These are phyloP conservation scores for Scaptodrosophila latifasciaeformis DNA, from an alignment of 2,888 invertebrate species.

Conservation along the genomic window DNA sequence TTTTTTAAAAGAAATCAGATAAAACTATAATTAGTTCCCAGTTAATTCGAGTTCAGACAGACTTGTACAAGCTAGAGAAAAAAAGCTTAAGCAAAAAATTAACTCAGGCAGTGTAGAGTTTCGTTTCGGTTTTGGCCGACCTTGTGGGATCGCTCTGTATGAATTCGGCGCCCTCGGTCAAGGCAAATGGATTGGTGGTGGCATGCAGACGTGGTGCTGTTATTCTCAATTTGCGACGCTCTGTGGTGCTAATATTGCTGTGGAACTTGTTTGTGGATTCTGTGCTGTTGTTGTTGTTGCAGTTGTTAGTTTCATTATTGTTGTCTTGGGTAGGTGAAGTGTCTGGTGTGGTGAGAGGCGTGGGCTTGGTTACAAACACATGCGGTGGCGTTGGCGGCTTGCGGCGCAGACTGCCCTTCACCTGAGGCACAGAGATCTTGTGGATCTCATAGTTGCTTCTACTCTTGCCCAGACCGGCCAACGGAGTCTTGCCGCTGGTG, in stretches of 20 bases:
- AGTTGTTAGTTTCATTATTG: constrained; percentile 23
- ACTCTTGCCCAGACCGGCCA: constrained; percentile 50
- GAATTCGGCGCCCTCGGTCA: constrained; percentile 75
- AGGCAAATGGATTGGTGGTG: constrained; percentile 78
- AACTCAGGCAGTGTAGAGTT: too few species aligned
- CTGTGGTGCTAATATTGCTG: constrained; percentile 51
- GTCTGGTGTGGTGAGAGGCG: constrained; percentile 15
- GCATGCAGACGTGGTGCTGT: constrained; percentile 77
- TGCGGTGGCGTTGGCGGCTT: constrained; percentile 34
- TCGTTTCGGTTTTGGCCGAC: constrained; percentile 35
- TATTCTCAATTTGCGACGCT: constrained; percentile 75
- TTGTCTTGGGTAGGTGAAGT: constrained; percentile 26
- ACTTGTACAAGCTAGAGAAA: too few species aligned
- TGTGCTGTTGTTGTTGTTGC: constrained; percentile 30
- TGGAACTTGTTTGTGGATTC: constrained; percentile 22
- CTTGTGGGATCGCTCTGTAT: constrained; percentile 71
- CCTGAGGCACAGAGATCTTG: constrained; percentile 15
- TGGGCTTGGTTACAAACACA: constrained; percentile 7
- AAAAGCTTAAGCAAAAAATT: too few species aligned
- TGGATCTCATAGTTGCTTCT: constrained; percentile 55
- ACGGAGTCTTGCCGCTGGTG: constrained; percentile 33
- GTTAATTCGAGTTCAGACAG: too few species aligned
- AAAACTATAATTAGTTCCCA: neutral
- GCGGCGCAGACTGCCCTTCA: constrained; percentile 36
- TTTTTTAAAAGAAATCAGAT: neutral